phyloP scores from a whole-genome alignment of 2,888 invertebrate species.

The Oscheius sp. region DNA sequence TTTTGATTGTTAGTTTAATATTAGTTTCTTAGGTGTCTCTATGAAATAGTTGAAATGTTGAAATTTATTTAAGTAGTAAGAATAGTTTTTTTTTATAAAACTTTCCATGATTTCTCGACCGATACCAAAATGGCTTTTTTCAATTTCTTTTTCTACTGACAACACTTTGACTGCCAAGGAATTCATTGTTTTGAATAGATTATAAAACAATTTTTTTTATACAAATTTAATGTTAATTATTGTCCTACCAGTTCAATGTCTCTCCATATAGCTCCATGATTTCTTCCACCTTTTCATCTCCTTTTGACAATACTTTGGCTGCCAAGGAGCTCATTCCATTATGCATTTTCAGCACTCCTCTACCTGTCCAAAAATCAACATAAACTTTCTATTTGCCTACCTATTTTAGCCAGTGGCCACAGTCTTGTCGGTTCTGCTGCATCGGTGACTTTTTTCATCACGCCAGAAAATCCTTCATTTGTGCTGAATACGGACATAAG shows the following conservation, averaged over 20 bases:
- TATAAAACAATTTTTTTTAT: no score
- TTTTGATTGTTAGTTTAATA: no score
- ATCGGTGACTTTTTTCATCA: conserved; percentile 1
- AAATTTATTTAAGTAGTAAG: no score
- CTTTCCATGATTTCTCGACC: no score
- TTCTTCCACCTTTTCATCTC: conserved; percentile 6
- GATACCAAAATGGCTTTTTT: no score
- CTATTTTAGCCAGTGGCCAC: conserved; percentile 19
- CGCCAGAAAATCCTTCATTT: conserved; percentile 15
- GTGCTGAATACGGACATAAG: conserved; percentile 6
- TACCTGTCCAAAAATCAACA: not conserved
- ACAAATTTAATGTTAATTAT: no score
- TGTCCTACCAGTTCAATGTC: conserved; percentile 25
- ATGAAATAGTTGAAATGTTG: no score
- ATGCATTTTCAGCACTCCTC: conserved; percentile 23
- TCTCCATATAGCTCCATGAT: conserved; percentile 9
- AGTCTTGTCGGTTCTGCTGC: conserved; percentile 17
- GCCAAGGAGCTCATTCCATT: conserved; percentile 21
- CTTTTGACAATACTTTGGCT: conserved; percentile 3
- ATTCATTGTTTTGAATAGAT: no score
- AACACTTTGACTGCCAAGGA: conserved; percentile 14
- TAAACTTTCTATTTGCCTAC: not conserved
- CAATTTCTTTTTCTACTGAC: not conserved
- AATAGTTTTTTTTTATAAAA: no score
- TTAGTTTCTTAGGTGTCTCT: no score